Percentiles rank a stretch among this genome's conserved stretches.
These are phyloP conservation scores for Diuraphis noxia DNA, from an alignment of 1,140 invertebrate species.

Conservation along the genomic window DNA sequence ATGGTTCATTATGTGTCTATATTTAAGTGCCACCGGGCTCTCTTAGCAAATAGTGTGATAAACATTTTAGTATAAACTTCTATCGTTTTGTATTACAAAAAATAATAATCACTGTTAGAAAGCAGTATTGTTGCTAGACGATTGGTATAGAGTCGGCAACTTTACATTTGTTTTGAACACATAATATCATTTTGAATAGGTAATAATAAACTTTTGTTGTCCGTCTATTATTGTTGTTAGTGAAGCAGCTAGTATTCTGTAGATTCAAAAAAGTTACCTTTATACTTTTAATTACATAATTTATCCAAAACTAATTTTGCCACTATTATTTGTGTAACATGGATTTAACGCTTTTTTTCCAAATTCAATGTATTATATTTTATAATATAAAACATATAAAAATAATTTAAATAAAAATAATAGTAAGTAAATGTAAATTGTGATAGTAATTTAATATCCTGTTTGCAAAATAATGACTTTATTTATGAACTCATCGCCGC, in stretches of 20 bases:
- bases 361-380: background rate
- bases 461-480: constrained; percentile 31
- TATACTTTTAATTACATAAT: too few species aligned
- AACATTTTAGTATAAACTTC: background rate
- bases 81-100: background rate
- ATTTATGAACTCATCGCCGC: constrained; percentile 8
- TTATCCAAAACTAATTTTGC: background rate
- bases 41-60: too few species aligned
- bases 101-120: background rate
- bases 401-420: background rate
- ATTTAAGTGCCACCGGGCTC: background rate
- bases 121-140: background rate
- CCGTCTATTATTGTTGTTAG: background rate
- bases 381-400: background rate
- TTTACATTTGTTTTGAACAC: background rate
- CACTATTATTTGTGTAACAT: background rate
- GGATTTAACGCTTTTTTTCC: background rate
- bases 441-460: constrained; percentile 11
- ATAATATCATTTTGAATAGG: background rate
- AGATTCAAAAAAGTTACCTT: background rate
- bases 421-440: background rate
- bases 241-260: background rate
- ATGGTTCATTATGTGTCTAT: background rate
- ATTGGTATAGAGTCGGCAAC: background rate
- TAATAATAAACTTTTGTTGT: background rate